Evolutionary conservation across 2,888 invertebrate species (phyloP).

Genomic region (Dryadula phaetusa): DNA sequence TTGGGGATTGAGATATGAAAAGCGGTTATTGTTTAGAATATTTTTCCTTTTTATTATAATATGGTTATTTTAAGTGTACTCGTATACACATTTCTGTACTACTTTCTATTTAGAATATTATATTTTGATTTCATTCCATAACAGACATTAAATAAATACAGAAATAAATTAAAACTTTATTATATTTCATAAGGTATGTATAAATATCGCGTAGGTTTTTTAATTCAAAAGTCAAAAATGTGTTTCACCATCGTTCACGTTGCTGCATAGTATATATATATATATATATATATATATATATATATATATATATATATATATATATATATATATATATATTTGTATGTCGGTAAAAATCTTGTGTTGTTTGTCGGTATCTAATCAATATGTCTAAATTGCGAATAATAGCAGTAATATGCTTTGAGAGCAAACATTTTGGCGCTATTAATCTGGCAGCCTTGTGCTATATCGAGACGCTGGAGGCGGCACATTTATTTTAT

Average conservation of each 20-base stretch:
- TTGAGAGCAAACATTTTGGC: constrained; percentile 79
- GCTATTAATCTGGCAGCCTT: constrained; percentile 79
- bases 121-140: no score
- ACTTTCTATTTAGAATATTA: constrained; percentile 29
- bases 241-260: no score
- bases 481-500: constrained; percentile 83
- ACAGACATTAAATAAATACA: no score
- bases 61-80: constrained; percentile 47
- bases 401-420: constrained; percentile 69
- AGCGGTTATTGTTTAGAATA: constrained; percentile 81
- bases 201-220: no score
- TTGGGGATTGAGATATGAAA: constrained; percentile 79
- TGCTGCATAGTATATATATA: no score
- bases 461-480: constrained; percentile 74
- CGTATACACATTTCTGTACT: no score
- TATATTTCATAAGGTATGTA: no score
- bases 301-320: no score
- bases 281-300: no score
- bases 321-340: no score
- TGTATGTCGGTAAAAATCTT: not conserved
- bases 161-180: no score
- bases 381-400: constrained; percentile 63
- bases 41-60: constrained; percentile 56
- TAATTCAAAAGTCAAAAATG: no score
- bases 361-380: constrained; percentile 58